phyloP scores from a whole-genome alignment of 1,140 invertebrate species.

The Pemphigus obesinymphae region DNA sequence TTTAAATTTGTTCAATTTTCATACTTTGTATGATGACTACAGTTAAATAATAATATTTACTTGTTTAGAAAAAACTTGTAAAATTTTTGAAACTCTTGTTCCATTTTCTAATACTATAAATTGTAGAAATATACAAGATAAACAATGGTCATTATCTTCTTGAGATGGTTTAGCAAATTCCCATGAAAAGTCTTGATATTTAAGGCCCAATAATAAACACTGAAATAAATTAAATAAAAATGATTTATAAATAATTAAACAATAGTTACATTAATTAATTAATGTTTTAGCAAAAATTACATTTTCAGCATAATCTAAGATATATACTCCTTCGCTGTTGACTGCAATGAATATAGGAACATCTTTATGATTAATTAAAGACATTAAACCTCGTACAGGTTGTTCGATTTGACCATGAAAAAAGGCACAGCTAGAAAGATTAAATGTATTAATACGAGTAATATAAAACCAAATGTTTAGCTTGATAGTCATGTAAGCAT shows the following conservation, averaged over 20 bases:
- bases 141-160: slow-evolving; percentile 70
- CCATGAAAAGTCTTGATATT: slow-evolving; percentile 84
- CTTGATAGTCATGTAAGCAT: background rate
- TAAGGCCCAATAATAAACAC: slow-evolving; percentile 76
- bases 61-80: slow-evolving; percentile 83
- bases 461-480: background rate
- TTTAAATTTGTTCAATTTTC: background rate
- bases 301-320: slow-evolving; percentile 79
- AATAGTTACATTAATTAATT: too few relatives aligned
- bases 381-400: slow-evolving; percentile 74
- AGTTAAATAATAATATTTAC: slow-evolving; percentile 47
- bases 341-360: slow-evolving; percentile 81
- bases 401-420: slow-evolving; percentile 88
- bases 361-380: slow-evolving; percentile 79
- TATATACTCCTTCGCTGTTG: slow-evolving; percentile 77
- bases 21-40: background rate
- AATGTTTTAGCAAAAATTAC: slow-evolving; percentile 57
- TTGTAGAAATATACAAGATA: slow-evolving; percentile 83
- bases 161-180: slow-evolving; percentile 81
- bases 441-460: slow-evolving; percentile 10
- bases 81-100: slow-evolving; percentile 75
- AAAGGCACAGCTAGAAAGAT: slow-evolving; percentile 65
- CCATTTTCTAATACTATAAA: slow-evolving; percentile 83
- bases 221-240: slow-evolving; percentile 51
- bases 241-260: background rate